Percentiles rank a stretch among this genome's conserved stretches.
phyloP scores from a whole-genome alignment of 2,888 invertebrate genomes.

The Acanthococcus lagerstroemiae region DNA sequence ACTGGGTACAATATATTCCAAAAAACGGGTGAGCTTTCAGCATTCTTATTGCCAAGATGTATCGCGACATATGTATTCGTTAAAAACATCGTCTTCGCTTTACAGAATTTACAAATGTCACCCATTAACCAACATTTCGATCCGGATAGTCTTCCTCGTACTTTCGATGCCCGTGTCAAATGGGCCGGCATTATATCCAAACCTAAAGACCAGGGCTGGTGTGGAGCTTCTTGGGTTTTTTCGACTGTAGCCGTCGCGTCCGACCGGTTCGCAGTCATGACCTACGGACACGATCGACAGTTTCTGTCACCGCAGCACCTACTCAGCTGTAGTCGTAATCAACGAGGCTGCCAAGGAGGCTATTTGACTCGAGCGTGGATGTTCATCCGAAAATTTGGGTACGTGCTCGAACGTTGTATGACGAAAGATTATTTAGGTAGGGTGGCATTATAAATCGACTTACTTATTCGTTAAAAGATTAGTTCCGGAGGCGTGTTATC shows the following conservation, averaged over 20 bases:
- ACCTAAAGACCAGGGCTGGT: slow-evolving; percentile 50
- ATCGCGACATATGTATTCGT: too few species aligned
- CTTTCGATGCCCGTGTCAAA: slow-evolving; percentile 63
- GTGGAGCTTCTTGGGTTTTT: slow-evolving; percentile 89
- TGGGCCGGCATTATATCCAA: slow-evolving; percentile 67
- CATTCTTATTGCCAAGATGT: neutral
- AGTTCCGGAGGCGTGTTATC: slow-evolving; percentile 76
- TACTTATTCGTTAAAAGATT: too few species aligned
- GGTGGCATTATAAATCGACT: too few species aligned
- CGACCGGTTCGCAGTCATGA: slow-evolving; percentile 55
- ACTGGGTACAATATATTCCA: slow-evolving; percentile 53
- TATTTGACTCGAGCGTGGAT: slow-evolving; percentile 87
- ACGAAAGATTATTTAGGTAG: too few species aligned
- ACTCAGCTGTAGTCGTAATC: slow-evolving; percentile 67
- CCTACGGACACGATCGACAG: slow-evolving; percentile 50
- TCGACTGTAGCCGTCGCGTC: slow-evolving; percentile 72
- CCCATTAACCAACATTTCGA: slow-evolving; percentile 52
- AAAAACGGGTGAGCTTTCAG: neutral
- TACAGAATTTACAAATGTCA: slow-evolving; percentile 46
- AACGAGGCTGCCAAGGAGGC: slow-evolving; percentile 76
- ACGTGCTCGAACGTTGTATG: slow-evolving; percentile 38
- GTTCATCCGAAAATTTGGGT: slow-evolving; percentile 69
- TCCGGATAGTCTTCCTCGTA: slow-evolving; percentile 50
- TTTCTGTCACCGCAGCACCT: slow-evolving; percentile 72
- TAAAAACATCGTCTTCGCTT: neutral